Base-by-base conservation (phyloP, 53 echinoderm and acorn worm genomes). In the Henricia sp. region DNA sequence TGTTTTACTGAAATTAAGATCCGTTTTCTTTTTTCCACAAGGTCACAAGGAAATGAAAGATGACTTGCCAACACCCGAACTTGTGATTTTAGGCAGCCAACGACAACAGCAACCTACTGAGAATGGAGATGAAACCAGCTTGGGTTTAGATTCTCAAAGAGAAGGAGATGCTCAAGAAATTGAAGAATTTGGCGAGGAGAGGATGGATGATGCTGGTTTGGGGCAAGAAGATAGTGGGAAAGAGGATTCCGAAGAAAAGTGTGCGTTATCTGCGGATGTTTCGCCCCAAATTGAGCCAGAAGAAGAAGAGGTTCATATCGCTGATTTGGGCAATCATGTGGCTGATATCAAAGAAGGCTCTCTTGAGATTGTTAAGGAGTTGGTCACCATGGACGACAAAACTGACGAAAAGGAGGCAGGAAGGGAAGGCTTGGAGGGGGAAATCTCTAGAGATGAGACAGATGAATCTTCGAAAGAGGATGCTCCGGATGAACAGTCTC, bases 231-330 rank as follows among this genome's bases (percentile, higher is more conserved):
- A 12, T 19, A 40, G 65, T 48, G 13, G 33, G 57, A 41, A 52
- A 82, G 38, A 21, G 71, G 69, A 29, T 74, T 23, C 26, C 3
- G 66, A 63, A 37, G 85, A 65, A 23, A 33, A n/a, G 32, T 70
- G 48, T 19, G 57, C 59, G 9, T 21, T 30, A 29, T 64, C 59
- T 23, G 57, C 55, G 23, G 41, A 77, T 50, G 82, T 38, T 1
- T 38, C 13, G 52, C 9, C 41, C 48, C 30, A 55, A 50, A 42
- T n/a, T n/a, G 76, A 77, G n/a, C 48, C 67, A 19, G 80, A 54
- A 34, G 88, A 83, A 52, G 72, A 88, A 28, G 88, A 82, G 65
- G 41, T 82, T 23, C 57, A 82, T 32, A 83, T 74, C 56, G 76
- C 65, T 39, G 75, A 48, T 66, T 29, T 83, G 72, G 88, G 72